Evolutionary conservation across 1,140 invertebrate species (phyloP).

Genomic region (Cyclina sinensis): DNA sequence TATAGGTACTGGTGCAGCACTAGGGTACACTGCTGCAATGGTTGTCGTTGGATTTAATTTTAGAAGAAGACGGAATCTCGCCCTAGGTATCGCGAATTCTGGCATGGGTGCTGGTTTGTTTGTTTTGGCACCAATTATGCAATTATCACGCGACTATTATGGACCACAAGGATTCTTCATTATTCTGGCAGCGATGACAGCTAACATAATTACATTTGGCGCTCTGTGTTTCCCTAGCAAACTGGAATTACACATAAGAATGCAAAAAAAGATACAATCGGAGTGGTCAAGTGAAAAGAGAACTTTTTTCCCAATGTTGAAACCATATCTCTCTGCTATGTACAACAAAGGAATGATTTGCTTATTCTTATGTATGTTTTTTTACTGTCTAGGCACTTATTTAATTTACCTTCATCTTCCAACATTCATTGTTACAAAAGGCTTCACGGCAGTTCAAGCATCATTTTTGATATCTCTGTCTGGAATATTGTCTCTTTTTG

Average conservation of each 20-base stretch:
- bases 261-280: not conserved
- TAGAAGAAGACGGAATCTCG: conserved; percentile 15
- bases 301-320: not conserved
- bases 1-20: conserved; percentile 27
- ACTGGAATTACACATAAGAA: conserved; percentile 23
- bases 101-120: conserved; percentile 44
- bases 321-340: not conserved
- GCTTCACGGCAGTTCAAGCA: conserved; percentile 3
- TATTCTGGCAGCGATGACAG: conserved; percentile 36
- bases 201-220: conserved; percentile 42
- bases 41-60: conserved; percentile 63
- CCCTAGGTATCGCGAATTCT: conserved; percentile 18
- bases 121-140: conserved; percentile 8
- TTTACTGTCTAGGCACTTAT: not conserved
- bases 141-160: conserved; percentile 25
- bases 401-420: conserved; percentile 3
- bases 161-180: conserved; percentile 50
- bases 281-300: not conserved
- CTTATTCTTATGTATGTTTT: conserved; percentile 22
- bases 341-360: conserved; percentile 24
- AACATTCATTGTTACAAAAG: conserved; percentile 17
- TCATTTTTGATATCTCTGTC: conserved; percentile 4
- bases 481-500: conserved; percentile 14
- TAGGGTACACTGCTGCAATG: conserved; percentile 50
- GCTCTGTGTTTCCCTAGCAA: conserved; percentile 35